Base-by-base conservation (phyloP, 1,140 invertebrate species). In the Melitaea cinxia region DNA sequence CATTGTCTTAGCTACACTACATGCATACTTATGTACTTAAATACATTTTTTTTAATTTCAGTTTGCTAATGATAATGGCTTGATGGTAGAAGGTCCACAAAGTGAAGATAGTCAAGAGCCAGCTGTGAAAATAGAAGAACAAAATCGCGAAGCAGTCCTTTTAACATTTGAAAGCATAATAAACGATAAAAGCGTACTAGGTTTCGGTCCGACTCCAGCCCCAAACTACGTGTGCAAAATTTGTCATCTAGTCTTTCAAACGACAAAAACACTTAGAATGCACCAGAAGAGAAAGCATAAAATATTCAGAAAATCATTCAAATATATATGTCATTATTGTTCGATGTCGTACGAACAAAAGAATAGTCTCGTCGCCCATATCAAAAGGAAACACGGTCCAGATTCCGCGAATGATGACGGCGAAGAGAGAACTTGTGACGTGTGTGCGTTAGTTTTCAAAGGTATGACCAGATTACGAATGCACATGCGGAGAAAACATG, bases 401-500 rank as follows among this genome's bases (percentile, higher is more conserved):
- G 47, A 82, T 53, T 68, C 85, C 1, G 62, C 57, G 4, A 70
- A 72, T 1, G 80, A 86, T 66, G 85, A 88, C 24, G 68, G 62
- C 4, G 79, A 85, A 58, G 85, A 90, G 53, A 68, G 75, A n/a
- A 82, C 82, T 0, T 88, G 88, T 72, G 85, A 90, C n/a, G 71
- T 86, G 10, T 90, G 88, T 59, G 78, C 84, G 9, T 55, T 90
- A 65, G 88, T 90, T 12, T 90, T 90, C 42, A 90, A 88, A 77
- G 88, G 88, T 1, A 79, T 75, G 55, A 54, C 78, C 6, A 73
- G 88, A 42, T 77, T 90, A 64, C 60, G 88, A 10, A 88, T 90
- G 85, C 88, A 90, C 60, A 90, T 88, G 88, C 58, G 78, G 24
- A 78, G 88, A 50, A 90, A 90, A 47, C 88, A 90, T 55, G 85